Percentiles rank a stretch among this genome's conserved stretches.
Evolutionary conservation across 1,140 invertebrate genomes (phyloP).

Genomic region (Mercenaria mercenaria): DNA sequence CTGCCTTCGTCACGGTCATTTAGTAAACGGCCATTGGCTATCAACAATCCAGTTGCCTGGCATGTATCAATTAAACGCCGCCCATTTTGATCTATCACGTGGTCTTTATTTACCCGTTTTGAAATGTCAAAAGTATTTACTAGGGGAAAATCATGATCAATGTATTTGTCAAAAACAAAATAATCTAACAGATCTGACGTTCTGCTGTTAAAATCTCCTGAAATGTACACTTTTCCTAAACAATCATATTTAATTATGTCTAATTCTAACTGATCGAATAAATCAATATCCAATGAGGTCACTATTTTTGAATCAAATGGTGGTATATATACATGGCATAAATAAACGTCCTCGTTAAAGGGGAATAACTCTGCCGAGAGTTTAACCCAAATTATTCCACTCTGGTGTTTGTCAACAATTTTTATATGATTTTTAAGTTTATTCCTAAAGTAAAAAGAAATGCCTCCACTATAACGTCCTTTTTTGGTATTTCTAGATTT

Average conservation of each 20-base stretch:
- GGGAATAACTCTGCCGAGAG: not conserved
- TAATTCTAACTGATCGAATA: not conserved
- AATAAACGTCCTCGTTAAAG: constrained; percentile 26
- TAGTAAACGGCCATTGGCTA: not conserved
- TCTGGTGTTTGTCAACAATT: no score
- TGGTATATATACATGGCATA: not conserved
- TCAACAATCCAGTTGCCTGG: not conserved
- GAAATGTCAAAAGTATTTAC: not conserved
- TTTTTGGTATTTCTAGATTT: not conserved
- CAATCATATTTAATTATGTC: not conserved
- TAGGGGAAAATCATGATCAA: not conserved
- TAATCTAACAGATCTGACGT: not conserved
- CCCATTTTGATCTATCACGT: constrained; percentile 16
- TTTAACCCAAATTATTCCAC: not conserved
- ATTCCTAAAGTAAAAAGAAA: not conserved
- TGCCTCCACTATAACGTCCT: constrained; percentile 24
- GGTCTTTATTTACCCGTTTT: not conserved
- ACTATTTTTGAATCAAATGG: not conserved
- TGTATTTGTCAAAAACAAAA: not conserved
- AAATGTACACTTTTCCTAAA: not conserved
- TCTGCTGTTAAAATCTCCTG: constrained; percentile 15
- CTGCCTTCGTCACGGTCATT: not conserved
- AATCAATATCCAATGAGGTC: not conserved
- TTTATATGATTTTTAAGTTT: not conserved
- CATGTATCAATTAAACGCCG: not conserved